A percentile compares a stretch with the other conserved stretches of the same genome.
Conservation (phyloP, 2,797 vertebrate genomes). For the Sparidentex hasta region DNA sequence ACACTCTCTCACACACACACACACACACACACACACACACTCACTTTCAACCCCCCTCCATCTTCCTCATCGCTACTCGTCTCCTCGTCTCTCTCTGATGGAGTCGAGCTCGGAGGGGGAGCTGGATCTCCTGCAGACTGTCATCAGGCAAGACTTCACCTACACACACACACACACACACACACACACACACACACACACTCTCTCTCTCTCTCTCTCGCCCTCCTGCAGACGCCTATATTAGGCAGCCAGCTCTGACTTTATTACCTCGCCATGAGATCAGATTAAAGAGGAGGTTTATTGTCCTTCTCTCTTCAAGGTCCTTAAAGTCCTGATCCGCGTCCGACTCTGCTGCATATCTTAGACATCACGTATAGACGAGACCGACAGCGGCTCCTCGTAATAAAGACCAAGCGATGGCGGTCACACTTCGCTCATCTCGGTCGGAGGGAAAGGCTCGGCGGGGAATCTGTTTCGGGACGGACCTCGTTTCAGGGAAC, state of each 20-base stretch:
- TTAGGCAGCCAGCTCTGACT: constrained; percentile 38
- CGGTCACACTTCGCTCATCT: not conserved
- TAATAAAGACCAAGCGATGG: not conserved
- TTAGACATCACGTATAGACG: not conserved
- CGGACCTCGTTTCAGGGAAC: not conserved
- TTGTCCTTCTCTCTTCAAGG: constrained; percentile 37
- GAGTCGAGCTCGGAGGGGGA: constrained; percentile 37
- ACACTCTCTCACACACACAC: not conserved
- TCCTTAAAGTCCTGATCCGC: constrained; percentile 27
- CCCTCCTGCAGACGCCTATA: constrained; percentile 41
- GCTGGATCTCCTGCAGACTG: constrained; percentile 50
- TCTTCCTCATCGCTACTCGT: constrained; percentile 35
- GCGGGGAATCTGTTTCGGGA: not conserved
- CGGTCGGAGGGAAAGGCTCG: not conserved
- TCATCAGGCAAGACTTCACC: constrained; percentile 47
- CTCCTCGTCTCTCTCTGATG: constrained; percentile 43
- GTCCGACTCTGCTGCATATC: constrained; percentile 9
- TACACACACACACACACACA: not conserved
- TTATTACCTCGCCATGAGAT: constrained; percentile 30
- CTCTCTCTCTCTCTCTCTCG: not conserved
- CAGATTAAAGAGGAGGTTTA: constrained; percentile 49
- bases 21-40: not conserved
- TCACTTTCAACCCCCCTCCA: constrained; percentile 4
- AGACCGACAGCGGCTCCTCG: not conserved
- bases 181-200: constrained; percentile 2